Percentiles rank a stretch among this genome's conserved stretches.
These are phyloP conservation scores for Spialia ferax DNA, from an alignment of 2,888 invertebrate species.

Conservation along the genomic window DNA sequence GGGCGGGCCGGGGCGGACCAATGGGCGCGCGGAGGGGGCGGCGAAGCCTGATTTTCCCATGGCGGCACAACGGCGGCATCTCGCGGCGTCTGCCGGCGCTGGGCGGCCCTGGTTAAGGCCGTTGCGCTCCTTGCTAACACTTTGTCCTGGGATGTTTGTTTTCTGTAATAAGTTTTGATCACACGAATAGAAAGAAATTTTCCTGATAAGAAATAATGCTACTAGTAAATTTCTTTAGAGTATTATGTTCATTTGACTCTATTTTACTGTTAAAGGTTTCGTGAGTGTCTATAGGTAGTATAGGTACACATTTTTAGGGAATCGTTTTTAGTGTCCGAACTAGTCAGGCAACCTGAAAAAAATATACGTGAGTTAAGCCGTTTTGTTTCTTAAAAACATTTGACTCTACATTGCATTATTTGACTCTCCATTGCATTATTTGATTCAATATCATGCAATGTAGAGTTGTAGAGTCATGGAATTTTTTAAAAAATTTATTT, in stretches of 20 bases:
- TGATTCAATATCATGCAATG: no score
- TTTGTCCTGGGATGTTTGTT: constrained; percentile 69
- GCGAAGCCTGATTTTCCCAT: constrained; percentile 85
- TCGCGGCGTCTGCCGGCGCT: constrained; percentile 49
- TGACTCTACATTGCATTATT: background rate
- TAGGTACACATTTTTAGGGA: no score
- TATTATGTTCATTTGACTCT: no score
- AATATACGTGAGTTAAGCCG: no score
- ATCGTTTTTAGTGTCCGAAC: no score
- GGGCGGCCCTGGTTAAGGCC: constrained; percentile 81
- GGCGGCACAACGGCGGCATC: constrained; percentile 75
- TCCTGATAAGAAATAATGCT: background rate
- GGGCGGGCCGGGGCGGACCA: constrained; percentile 75
- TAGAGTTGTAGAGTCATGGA: no score
- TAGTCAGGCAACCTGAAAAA: no score
- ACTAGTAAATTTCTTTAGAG: no score
- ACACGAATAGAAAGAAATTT: background rate
- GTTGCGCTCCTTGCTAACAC: constrained; percentile 83
- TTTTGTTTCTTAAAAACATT: background rate
- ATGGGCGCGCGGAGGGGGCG: constrained; percentile 82
- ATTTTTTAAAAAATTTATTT: no score
- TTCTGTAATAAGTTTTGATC: constrained; percentile 45
- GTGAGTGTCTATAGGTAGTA: no score
- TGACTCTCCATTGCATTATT: no score
- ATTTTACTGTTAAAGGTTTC: no score